Conservation (phyloP, 2,113 vertebrate genomes). For the Sphaerodactylus townsendi region DNA sequence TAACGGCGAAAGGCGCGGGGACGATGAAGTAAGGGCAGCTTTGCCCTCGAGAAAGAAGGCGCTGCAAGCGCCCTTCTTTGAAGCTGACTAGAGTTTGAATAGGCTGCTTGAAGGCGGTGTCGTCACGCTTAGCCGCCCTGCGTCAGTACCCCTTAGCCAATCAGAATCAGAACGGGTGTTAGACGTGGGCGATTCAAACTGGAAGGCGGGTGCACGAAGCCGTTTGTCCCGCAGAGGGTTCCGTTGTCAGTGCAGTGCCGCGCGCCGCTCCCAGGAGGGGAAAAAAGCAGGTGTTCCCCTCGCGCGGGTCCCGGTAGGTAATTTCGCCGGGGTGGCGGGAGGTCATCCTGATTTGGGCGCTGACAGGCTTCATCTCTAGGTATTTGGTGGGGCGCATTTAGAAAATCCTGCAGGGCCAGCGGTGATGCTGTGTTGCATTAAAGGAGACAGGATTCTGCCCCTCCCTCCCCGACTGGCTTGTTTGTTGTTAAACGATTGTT, state of each 20-base stretch:
- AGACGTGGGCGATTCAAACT: constrained; percentile 37
- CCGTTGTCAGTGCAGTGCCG: background rate
- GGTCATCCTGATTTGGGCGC: too few relatives aligned
- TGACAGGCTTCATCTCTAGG: too few relatives aligned
- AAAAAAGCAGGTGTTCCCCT: background rate
- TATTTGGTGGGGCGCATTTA: background rate
- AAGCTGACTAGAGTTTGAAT: background rate
- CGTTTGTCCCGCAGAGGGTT: background rate
- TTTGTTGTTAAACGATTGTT: too few relatives aligned
- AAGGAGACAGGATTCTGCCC: too few relatives aligned
- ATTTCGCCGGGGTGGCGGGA: background rate
- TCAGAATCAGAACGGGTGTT: background rate
- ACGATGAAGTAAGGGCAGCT: rapidly evolving
- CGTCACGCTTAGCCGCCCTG: background rate
- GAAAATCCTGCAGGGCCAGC: too few relatives aligned
- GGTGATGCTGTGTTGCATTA: too few relatives aligned
- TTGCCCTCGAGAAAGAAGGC: constrained; percentile 52
- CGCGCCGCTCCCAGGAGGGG: background rate
- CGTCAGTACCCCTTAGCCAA: constrained; percentile 24
- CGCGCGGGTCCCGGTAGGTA: background rate
- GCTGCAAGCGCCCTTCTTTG: rapidly evolving
- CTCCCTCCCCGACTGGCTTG: too few relatives aligned
- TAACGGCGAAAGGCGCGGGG: rapidly evolving
- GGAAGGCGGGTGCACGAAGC: background rate
- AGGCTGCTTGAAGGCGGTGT: background rate